A percentile compares a stretch with the other conserved stretches of the same genome.
These are phyloP conservation scores for Pseudopleuronectes americanus DNA, from an alignment of 2,797 vertebrate genomes.

Conservation along the genomic window DNA sequence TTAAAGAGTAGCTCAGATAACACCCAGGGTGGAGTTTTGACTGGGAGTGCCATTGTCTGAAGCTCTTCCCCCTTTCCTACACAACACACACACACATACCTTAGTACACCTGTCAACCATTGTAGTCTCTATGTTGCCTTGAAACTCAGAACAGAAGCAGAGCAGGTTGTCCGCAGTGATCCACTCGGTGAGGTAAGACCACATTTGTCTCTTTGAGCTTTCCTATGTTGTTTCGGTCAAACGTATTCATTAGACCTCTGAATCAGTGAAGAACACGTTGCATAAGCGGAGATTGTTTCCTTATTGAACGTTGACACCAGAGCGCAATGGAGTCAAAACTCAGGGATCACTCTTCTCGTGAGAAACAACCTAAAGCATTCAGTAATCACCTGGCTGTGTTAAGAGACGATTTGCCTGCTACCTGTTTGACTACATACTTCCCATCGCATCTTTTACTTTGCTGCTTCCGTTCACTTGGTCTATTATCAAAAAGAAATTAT, in stretches of 20 bases:
- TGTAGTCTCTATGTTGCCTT: conserved; percentile 19
- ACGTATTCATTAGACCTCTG: background rate
- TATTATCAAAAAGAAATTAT: conserved; percentile 15
- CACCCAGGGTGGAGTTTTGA: conserved; percentile 67
- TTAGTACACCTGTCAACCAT: conserved; percentile 58
- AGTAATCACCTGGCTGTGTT: conserved; percentile 9
- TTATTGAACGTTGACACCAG: background rate
- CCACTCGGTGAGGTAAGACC: conserved; percentile 62
- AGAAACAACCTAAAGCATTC: conserved; percentile 4
- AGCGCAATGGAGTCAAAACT: background rate
- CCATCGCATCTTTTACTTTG: conserved; percentile 6
- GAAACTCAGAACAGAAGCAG: conserved; percentile 39
- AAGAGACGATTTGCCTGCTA: conserved; percentile 40
- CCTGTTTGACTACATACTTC: conserved; percentile 75
- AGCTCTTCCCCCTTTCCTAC: conserved; percentile 52
- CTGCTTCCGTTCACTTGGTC: conserved; percentile 10
- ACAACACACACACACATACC: conserved; percentile 44
- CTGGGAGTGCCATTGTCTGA: conserved; percentile 43
- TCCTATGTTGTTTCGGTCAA: background rate
- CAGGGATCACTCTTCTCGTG: background rate
- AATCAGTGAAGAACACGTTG: conserved; percentile 29
- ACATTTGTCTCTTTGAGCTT: background rate
- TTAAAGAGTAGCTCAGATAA: conserved; percentile 65
- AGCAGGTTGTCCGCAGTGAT: background rate
- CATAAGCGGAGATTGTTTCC: conserved; percentile 21